phyloP scores from a whole-genome alignment of 2,888 invertebrate genomes.

The Athalia circularis region DNA sequence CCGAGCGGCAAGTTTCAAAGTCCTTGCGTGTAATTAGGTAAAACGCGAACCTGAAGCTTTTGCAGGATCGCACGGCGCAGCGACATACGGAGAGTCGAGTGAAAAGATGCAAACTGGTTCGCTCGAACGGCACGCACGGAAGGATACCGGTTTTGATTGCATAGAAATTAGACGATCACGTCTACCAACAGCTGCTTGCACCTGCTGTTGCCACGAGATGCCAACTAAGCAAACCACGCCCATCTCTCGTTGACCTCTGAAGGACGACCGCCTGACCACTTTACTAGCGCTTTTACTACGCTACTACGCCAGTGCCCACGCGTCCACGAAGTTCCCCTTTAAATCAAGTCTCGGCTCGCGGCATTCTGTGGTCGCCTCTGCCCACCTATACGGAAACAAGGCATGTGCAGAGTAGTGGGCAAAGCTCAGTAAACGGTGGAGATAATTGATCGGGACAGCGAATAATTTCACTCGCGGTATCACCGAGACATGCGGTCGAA shows the following conservation, averaged over 20 bases:
- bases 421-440: constrained; percentile 6
- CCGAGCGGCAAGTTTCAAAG: constrained; percentile 42
- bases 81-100: not conserved
- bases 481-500: not conserved
- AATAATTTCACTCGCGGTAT: constrained; percentile 33
- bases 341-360: constrained; percentile 39
- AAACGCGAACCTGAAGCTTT: constrained; percentile 31
- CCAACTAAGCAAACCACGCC: constrained; percentile 42
- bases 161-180: constrained; percentile 35
- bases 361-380: not conserved
- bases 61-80: not conserved
- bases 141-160: constrained; percentile 42
- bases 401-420: not conserved
- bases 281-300: constrained; percentile 46
- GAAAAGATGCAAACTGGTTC: not conserved
- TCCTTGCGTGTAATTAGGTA: constrained; percentile 39
- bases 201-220: constrained; percentile 35
- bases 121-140: constrained; percentile 26
- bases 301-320: constrained; percentile 44
- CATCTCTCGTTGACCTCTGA: constrained; percentile 54
- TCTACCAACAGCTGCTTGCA: constrained; percentile 39
- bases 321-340: constrained; percentile 41
- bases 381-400: constrained; percentile 16
- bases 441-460: constrained; percentile 18
- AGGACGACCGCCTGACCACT: constrained; percentile 52